Evolutionary conservation across 2,797 vertebrate genomes (phyloP).

Genomic region (Rhabdomys pumilio): DNA sequence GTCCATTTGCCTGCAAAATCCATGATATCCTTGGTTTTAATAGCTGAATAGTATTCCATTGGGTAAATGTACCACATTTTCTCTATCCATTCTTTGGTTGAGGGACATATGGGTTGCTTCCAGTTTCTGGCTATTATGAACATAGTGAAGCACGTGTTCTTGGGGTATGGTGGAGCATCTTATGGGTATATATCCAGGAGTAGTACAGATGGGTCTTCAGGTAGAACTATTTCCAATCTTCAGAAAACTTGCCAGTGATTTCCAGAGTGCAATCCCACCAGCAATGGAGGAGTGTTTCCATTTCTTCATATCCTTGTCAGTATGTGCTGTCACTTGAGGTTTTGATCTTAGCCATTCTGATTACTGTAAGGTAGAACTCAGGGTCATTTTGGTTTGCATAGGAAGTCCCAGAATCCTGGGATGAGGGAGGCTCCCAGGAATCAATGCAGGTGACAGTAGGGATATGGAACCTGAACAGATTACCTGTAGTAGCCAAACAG

Average conservation of each 20-base stretch:
- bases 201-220: neutral
- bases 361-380: neutral
- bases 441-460: neutral
- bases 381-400: neutral
- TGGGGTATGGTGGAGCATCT: neutral
- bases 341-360: neutral
- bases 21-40: neutral
- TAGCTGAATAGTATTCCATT: neutral
- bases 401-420: neutral
- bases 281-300: neutral
- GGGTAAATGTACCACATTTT: neutral
- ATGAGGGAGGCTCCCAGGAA: neutral
- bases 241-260: neutral
- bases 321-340: neutral
- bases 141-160: neutral
- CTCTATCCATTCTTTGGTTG: neutral
- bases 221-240: neutral
- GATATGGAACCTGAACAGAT: neutral
- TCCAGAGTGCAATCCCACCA: neutral
- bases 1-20: neutral
- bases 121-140: neutral
- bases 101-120: neutral
- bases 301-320: neutral
- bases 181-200: neutral
- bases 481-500: neutral